A percentile compares a stretch with the other conserved stretches of the same genome.
These are phyloP conservation scores for Cyanoramphus novaezelandiae DNA, from an alignment of 2,113 vertebrate species.

Conservation along the genomic window DNA sequence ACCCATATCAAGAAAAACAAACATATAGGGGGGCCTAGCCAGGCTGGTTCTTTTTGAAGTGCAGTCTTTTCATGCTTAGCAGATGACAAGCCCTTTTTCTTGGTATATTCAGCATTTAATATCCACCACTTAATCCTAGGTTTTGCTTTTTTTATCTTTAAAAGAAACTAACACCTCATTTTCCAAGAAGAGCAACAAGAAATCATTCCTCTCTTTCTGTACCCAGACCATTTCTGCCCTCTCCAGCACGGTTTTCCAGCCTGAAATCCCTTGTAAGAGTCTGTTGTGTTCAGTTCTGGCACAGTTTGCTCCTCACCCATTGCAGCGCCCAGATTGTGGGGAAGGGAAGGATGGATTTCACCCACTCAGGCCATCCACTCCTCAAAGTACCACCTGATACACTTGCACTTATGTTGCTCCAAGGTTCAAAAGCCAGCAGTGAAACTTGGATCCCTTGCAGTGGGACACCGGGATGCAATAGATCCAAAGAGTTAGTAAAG, in stretches of 20 bases:
- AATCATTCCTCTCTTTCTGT: background rate
- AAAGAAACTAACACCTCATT: background rate
- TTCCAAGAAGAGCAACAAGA: background rate
- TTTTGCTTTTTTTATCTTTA: background rate
- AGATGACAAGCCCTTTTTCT: background rate
- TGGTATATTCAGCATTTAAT: background rate
- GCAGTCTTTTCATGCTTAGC: background rate
- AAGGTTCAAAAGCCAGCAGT: background rate
- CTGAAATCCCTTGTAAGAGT: background rate
- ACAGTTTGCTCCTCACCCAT: background rate
- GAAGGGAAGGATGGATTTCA: background rate
- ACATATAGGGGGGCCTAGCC: background rate
- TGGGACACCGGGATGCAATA: fast-evolving
- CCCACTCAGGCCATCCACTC: background rate
- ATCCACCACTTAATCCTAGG: background rate
- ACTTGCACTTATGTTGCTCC: fast-evolving
- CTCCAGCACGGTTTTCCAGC: background rate
- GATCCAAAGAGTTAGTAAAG: background rate
- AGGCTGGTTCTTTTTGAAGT: background rate
- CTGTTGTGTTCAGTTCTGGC: background rate
- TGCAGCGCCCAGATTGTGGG: background rate
- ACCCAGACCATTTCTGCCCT: background rate
- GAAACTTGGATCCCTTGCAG: background rate
- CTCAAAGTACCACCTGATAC: background rate
- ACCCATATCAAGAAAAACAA: background rate